These are phyloP conservation scores for Pantelozetes paolii DNA, from an alignment of 2,888 invertebrate species.

Conservation along the genomic window DNA sequence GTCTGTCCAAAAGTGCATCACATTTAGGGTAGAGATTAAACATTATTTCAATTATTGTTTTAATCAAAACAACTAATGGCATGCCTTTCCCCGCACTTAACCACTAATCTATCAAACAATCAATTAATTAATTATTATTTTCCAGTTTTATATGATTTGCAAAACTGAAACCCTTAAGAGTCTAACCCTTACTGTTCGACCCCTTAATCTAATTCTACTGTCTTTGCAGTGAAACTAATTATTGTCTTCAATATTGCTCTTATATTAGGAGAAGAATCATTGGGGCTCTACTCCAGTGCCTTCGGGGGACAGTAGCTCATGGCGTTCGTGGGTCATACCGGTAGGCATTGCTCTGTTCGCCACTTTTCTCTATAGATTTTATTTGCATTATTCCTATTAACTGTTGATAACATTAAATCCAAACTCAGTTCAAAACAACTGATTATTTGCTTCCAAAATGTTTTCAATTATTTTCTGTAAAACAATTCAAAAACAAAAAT, in stretches of 20 bases:
- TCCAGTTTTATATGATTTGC: no score
- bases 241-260: not conserved
- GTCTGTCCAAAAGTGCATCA: slow-evolving; percentile 18
- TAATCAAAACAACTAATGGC: not conserved
- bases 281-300: slow-evolving; percentile 12
- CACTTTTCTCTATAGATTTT: slow-evolving; percentile 51
- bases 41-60: slow-evolving; percentile 13
- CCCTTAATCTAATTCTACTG: no score
- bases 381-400: slow-evolving; percentile 44
- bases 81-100: not conserved
- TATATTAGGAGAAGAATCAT: slow-evolving; percentile 23
- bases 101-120: no score
- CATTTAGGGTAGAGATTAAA: slow-evolving; percentile 33
- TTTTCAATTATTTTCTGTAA: not conserved
- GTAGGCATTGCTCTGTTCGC: slow-evolving; percentile 51
- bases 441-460: slow-evolving; percentile 4
- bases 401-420: not conserved
- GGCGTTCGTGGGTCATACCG: slow-evolving; percentile 52
- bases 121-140: no score
- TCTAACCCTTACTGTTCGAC: no score
- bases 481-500: no score
- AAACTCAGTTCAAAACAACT: not conserved
- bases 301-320: slow-evolving; percentile 43
- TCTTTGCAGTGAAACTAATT: no score
- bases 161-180: no score